phyloP scores from a whole-genome alignment of 2,888 invertebrate genomes.

The Pyrocoelia pectoralis region DNA sequence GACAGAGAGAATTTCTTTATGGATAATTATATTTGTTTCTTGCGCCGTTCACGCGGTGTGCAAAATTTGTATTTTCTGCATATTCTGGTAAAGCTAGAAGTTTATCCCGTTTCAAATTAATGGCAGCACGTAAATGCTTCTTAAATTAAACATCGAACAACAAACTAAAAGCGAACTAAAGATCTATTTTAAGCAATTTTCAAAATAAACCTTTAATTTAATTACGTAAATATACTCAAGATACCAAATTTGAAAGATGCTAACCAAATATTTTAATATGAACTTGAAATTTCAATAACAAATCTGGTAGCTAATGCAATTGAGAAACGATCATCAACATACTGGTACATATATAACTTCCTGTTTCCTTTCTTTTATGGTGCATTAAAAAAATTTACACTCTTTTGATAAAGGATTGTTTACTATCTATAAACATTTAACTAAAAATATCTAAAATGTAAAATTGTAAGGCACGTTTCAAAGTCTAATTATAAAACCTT shows the following conservation, averaged over 20 bases:
- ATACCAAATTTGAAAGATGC: background rate
- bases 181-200: background rate
- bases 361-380: background rate
- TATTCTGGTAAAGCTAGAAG: no score
- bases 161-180: background rate
- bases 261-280: conserved; percentile 1
- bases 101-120: no score
- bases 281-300: conserved; percentile 1
- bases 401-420: background rate
- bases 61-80: no score
- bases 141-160: background rate
- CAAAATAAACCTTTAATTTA: background rate
- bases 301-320: conserved; percentile 1
- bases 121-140: background rate
- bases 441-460: background rate
- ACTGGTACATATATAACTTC: background rate
- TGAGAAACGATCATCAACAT: background rate
- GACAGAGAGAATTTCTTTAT: no score
- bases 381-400: background rate
- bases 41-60: no score
- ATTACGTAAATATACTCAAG: background rate
- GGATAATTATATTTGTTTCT: no score
- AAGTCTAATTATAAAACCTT: background rate
- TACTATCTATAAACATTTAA: background rate
- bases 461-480: background rate